A percentile compares a stretch with the other conserved stretches of the same genome.
Evolutionary conservation across 37 sponge, comb jelly and placozoan species (phyloP).

Genomic region (Haliclona indistincta): DNA sequence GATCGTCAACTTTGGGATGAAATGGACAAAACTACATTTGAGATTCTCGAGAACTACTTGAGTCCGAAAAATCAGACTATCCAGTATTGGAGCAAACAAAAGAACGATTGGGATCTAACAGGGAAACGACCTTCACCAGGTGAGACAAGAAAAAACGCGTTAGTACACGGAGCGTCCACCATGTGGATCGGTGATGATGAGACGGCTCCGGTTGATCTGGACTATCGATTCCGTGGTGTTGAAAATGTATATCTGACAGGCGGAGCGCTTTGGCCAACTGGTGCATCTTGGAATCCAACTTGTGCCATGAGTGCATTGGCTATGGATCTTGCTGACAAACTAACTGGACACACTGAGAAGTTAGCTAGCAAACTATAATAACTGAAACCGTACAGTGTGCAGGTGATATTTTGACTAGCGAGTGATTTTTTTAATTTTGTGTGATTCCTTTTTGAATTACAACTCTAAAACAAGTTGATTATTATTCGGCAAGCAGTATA

Average conservation of each 20-base stretch:
- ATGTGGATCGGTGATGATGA: conserved; percentile 48
- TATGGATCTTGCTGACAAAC: conserved; percentile 34
- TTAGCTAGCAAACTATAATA: too few relatives aligned
- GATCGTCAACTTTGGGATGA: conserved; percentile 22
- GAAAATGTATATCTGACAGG: conserved; percentile 61
- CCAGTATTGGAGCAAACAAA: conserved; percentile 23
- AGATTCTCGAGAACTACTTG: conserved; percentile 14
- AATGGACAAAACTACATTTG: conserved; percentile 45
- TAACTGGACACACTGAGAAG: too few relatives aligned
- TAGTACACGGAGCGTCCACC: conserved; percentile 60
- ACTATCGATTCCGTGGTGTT: conserved; percentile 41
- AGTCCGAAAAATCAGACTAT: background rate
- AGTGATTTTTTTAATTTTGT: too few relatives aligned
- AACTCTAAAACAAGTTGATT: too few relatives aligned
- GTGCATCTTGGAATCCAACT: conserved; percentile 59
- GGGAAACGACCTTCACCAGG: too few relatives aligned
- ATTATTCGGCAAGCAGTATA: too few relatives aligned
- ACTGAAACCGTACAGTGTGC: too few relatives aligned
- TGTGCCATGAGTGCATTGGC: conserved; percentile 38
- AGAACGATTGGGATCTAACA: conserved; percentile 8
- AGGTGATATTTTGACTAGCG: too few relatives aligned
- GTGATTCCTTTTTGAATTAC: too few relatives aligned
- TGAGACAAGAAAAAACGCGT: too few relatives aligned
- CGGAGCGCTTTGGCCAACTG: conserved; percentile 49
- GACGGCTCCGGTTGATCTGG: conserved; percentile 41